Evolutionary conservation across 2,113 vertebrate species (phyloP), one percentile per base, ranked within the genome.

Genomic region (Cynopterus brachyotis): DNA sequence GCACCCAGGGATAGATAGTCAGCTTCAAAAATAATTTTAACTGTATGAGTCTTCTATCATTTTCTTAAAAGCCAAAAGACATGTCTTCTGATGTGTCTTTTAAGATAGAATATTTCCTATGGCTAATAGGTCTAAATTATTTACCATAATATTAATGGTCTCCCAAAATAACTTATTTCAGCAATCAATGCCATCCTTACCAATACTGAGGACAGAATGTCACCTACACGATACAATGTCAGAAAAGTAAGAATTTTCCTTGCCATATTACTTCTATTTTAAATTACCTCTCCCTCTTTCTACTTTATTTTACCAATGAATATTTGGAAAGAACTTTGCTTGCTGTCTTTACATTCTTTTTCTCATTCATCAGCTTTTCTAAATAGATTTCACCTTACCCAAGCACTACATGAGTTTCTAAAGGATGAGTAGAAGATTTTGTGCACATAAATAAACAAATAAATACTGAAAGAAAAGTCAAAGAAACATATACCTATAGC

Each of bases 11-110:
- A 92, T 37, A 75, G 72, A 92, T 37, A 75, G 45, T 90, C 32
- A 62, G 67, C 60, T 91, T 97, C 78, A 89, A 93, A 96, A 96
- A 97, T 96, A 92, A 92, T 89, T 96, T 96, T 95, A 88, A 97
- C 35, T 89, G 12, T 50, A 59, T 81, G 15, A 96, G n/a, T 81
- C 40, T 94, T 95, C 9, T 45, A 91, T 96, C 81, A 94, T 96
- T 96, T 97, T 95, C 88, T 89, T 97, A 96, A 97, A 97, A 97
- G 89, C 85, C 76, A 86, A 90, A 94, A 91, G 57, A 64, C 20
- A 88, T 32, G 69, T 92, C 75, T 84, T 94, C 75, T 90, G 75
- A 85, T 92, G 37, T 50, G 40, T 50, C 70, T 87, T 89, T 96
- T 60, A 94, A 92, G 73, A 86, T 26, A 76, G 42, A 64, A n/a